Evolutionary conservation across 2,888 invertebrate species (phyloP).

Genomic region (Diaperis boleti): DNA sequence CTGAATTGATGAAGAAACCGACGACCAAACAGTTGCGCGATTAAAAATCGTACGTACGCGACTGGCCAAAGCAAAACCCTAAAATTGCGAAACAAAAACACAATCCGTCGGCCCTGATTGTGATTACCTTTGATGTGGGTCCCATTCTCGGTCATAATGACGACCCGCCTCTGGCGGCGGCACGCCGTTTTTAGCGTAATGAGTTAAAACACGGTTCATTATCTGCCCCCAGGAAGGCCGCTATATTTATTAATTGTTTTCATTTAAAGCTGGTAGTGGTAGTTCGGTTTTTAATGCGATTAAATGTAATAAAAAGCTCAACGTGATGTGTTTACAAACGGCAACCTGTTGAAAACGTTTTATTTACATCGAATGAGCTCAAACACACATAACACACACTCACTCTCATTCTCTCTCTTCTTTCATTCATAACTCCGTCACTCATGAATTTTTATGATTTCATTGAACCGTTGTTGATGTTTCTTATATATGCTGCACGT

Average conservation of each 20-base stretch:
- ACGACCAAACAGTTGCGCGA: too few species aligned
- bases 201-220: constrained; percentile 31
- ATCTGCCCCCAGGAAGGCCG: constrained; percentile 14
- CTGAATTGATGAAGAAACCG: too few species aligned
- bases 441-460: constrained; percentile 52
- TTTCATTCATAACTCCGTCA: constrained; percentile 53
- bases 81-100: too few species aligned
- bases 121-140: constrained; percentile 3
- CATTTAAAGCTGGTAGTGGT: constrained; percentile 39
- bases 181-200: constrained; percentile 20
- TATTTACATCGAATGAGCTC: constrained; percentile 56
- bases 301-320: constrained; percentile 52
- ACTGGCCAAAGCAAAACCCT: too few species aligned
- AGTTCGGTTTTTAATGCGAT: constrained; percentile 50
- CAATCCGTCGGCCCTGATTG: too few species aligned
- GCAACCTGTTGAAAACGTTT: constrained; percentile 58
- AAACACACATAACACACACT: constrained; percentile 45
- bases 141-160: not conserved
- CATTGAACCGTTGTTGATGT: constrained; percentile 40
- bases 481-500: constrained; percentile 27
- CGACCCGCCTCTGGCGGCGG: constrained; percentile 1
- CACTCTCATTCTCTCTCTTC: constrained; percentile 49
- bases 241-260: constrained; percentile 41
- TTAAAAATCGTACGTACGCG: too few species aligned
- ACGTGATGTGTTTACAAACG: constrained; percentile 55